Evolutionary conservation across 2,797 vertebrate species (phyloP).

Genomic region (Cyclura pinguis): DNA sequence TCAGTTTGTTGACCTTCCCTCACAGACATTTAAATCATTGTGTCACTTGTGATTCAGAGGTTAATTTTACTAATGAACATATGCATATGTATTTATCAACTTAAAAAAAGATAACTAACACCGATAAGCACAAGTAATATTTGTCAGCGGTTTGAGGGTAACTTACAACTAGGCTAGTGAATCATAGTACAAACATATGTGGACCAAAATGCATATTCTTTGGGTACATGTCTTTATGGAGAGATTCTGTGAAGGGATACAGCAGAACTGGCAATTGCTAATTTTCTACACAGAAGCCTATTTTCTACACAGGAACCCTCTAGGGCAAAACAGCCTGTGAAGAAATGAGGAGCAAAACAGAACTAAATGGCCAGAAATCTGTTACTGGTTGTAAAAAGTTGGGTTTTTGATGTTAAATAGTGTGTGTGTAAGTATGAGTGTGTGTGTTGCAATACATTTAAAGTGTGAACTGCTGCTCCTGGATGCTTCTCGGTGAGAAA

Average conservation of each 20-base stretch:
- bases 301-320: no score
- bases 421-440: no score
- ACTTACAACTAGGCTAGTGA: neutral
- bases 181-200: neutral
- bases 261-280: no score
- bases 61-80: neutral
- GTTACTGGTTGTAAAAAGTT: no score
- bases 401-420: no score
- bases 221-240: neutral
- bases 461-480: no score
- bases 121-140: neutral
- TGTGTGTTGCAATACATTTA: no score
- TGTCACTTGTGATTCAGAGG: neutral
- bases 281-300: no score
- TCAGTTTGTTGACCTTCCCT: neutral
- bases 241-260: neutral
- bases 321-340: no score
- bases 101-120: neutral
- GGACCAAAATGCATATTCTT: neutral
- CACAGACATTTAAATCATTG: neutral
- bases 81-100: neutral
- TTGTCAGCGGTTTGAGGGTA: neutral
- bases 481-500: no score
- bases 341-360: no score
- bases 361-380: no score